Evolutionary conservation across 2,888 invertebrate species (phyloP).

Genomic region (Microctonus brassicae): DNA sequence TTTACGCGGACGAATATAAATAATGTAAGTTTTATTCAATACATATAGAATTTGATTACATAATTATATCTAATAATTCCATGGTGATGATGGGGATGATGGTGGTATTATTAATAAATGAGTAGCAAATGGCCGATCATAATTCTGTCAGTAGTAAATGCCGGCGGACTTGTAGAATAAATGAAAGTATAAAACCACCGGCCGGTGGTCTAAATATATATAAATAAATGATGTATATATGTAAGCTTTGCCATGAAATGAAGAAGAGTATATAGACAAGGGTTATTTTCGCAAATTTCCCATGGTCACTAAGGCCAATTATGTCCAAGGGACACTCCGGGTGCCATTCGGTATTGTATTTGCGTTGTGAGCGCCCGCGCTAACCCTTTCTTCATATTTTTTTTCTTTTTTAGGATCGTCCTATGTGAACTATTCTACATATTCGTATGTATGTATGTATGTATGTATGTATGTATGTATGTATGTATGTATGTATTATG

Average conservation of each 20-base stretch:
- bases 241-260: too few relatives aligned
- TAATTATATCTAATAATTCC: background rate
- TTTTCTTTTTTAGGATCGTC: slow-evolving; percentile 30
- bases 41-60: background rate
- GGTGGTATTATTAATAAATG: slow-evolving; percentile 15
- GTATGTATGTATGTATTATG: too few relatives aligned
- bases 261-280: background rate
- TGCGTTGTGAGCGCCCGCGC: slow-evolving; percentile 39
- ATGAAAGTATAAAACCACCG: background rate
- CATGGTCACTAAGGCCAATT: slow-evolving; percentile 66
- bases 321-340: slow-evolving; percentile 66
- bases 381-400: slow-evolving; percentile 25
- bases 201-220: slow-evolving; percentile 8
- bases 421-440: slow-evolving; percentile 27
- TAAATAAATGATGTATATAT: background rate
- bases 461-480: too few relatives aligned
- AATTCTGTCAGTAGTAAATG: slow-evolving; percentile 34
- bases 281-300: slow-evolving; percentile 58
- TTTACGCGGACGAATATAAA: background rate
- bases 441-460: too few relatives aligned
- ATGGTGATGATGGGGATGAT: too few relatives aligned
- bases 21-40: background rate
- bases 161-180: slow-evolving; percentile 41
- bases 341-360: slow-evolving; percentile 46
- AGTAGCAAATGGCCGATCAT: slow-evolving; percentile 19